Conservation (phyloP, 2,113 vertebrate species). For the Microcebus murinus region DNA sequence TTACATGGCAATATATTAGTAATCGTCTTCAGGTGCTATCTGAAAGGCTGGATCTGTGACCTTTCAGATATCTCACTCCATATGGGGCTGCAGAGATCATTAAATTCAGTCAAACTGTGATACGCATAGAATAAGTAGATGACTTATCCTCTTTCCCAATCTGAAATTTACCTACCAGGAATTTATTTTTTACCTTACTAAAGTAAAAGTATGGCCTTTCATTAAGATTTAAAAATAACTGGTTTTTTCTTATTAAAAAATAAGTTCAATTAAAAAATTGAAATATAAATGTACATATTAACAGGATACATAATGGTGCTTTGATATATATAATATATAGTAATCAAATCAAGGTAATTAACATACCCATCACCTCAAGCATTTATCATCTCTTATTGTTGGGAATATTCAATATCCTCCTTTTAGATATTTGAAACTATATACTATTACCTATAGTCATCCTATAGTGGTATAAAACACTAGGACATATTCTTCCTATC, state of each 20-base stretch:
- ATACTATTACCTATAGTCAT: background rate
- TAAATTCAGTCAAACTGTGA: background rate
- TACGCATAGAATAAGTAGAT: background rate
- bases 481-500: background rate
- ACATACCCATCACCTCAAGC: background rate
- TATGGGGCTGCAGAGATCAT: background rate
- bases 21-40: background rate
- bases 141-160: background rate
- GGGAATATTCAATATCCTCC: background rate
- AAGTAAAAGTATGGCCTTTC: background rate
- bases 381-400: background rate
- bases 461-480: background rate
- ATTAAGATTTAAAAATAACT: background rate
- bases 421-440: background rate
- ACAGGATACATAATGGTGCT: background rate
- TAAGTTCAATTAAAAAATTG: too few relatives aligned
- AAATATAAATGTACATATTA: background rate
- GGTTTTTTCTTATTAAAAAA: too few relatives aligned
- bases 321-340: background rate
- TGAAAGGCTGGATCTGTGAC: background rate
- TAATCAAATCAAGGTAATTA: background rate
- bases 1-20: background rate
- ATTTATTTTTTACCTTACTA: constrained; percentile 21
- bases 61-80: background rate
- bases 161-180: background rate